Evolutionary conservation across 2,888 invertebrate species (phyloP).

Genomic region (Mythimna vitellina): DNA sequence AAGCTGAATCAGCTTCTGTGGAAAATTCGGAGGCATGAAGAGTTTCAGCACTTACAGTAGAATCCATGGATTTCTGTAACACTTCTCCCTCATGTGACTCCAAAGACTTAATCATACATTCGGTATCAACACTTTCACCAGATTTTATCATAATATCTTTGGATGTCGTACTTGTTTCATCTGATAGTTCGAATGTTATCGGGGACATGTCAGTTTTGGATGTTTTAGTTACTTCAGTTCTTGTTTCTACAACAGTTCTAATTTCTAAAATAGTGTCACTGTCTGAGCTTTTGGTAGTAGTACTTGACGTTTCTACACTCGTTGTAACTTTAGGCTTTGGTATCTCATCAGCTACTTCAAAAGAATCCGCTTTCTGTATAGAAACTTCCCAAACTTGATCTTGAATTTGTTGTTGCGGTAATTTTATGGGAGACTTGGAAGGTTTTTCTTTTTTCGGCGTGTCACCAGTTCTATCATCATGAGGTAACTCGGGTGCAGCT

Average conservation of each 20-base stretch:
- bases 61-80: constrained; percentile 88
- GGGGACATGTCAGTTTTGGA: constrained; percentile 85
- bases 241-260: constrained; percentile 73
- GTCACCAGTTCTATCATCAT: constrained; percentile 83
- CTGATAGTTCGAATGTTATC: constrained; percentile 82
- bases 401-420: constrained; percentile 85
- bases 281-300: constrained; percentile 74
- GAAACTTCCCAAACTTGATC: constrained; percentile 88
- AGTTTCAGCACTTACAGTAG: constrained; percentile 89
- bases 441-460: constrained; percentile 82
- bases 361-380: constrained; percentile 82
- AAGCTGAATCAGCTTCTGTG: constrained; percentile 88
- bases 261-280: constrained; percentile 77
- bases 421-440: constrained; percentile 83
- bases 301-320: constrained; percentile 69
- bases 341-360: constrained; percentile 80
- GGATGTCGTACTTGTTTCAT: constrained; percentile 83
- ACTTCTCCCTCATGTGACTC: constrained; percentile 89
- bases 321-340: constrained; percentile 71
- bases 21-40: constrained; percentile 89
- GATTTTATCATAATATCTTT: constrained; percentile 89
- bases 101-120: constrained; percentile 88
- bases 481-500: constrained; percentile 87
- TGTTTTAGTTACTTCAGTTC: constrained; percentile 74
- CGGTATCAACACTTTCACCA: constrained; percentile 88